Evolutionary conservation across 2,797 vertebrate species (phyloP), one percentile per base, ranked within the genome.

Genomic region (Sciurus carolinensis): DNA sequence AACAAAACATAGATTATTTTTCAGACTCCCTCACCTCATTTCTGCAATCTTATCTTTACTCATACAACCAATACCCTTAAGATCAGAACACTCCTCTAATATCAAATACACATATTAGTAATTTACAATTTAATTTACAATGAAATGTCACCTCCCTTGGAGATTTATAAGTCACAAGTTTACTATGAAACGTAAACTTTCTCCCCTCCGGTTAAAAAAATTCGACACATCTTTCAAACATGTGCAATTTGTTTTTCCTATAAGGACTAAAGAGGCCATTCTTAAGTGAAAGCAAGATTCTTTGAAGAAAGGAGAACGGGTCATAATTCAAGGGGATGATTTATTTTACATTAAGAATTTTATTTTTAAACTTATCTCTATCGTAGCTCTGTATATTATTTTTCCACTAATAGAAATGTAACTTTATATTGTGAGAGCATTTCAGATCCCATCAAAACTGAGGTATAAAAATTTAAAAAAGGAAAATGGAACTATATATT

Each of bases 281-380:
- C 2, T 84, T 71, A 54, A 0, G 3, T 83, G 20, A 62, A 44
- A 86, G 14, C 72, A 75, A 84, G 12, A 20, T 9, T 52, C 52
- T 88, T 87, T 44, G 28, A 72, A 86, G 33, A 26, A 84, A 87
- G 79, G 6, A 86, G 4, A 67, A 42, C 28, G 28, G 24, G 52
- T 73, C 47, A 67, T 95, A 80, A 84, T 90, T 93, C 30, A 95
- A 91, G 10, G 47, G 26, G 80, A 84, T 92, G 33, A 73, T 71
- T 15, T 39, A 86, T 94, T 80, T 64, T 86, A 87, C 12, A 26
- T 10, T 24, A 85, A 91, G 13, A 90, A 91, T 67, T 79, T 87
- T 57, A 2, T 79, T 4, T 26, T 95, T 69, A 22, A 80, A 8
- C 28, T 24, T 92, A 42, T 47, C 36, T 88, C 57, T 87, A n/a